Percentiles rank a stretch among this genome's conserved stretches.
Conservation (phyloP, 2,113 vertebrate species). For the Synodontis membranacea region DNA sequence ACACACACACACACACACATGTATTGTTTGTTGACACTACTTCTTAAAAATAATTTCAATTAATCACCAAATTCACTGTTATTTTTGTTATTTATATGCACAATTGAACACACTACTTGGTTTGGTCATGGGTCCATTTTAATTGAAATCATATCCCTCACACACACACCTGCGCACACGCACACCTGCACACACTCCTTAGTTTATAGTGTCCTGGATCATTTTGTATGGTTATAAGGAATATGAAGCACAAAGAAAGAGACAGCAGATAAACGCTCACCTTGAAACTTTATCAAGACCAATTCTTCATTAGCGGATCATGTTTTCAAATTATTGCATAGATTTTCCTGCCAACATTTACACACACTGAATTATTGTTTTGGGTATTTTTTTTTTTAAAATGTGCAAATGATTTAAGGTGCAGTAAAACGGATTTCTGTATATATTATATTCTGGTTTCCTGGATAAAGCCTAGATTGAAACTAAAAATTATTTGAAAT, state of each 20-base stretch:
- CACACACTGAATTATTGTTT: neutral
- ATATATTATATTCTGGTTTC: neutral
- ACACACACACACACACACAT: neutral
- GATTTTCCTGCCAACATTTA: neutral
- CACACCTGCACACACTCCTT: constrained; percentile 7
- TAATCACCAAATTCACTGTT: neutral
- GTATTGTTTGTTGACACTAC: too few relatives aligned
- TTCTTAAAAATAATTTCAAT: neutral
- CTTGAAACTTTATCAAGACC: neutral
- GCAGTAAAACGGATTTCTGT: neutral
- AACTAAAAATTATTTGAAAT: neutral
- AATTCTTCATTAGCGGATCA: neutral
- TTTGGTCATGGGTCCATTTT: neutral
- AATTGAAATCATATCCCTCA: constrained; percentile 2
- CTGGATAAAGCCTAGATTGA: neutral
- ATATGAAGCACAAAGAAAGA: neutral
- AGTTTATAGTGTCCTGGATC: neutral
- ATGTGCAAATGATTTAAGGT: neutral
- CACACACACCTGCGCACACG: neutral
- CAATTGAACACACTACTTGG: neutral
- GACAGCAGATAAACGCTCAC: neutral
- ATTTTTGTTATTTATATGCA: neutral
- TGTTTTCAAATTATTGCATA: neutral
- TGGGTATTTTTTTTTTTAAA: neutral
- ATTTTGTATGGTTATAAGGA: neutral